phyloP scores from a whole-genome alignment of 1,140 invertebrate genomes.

The Microplitis mediator region DNA sequence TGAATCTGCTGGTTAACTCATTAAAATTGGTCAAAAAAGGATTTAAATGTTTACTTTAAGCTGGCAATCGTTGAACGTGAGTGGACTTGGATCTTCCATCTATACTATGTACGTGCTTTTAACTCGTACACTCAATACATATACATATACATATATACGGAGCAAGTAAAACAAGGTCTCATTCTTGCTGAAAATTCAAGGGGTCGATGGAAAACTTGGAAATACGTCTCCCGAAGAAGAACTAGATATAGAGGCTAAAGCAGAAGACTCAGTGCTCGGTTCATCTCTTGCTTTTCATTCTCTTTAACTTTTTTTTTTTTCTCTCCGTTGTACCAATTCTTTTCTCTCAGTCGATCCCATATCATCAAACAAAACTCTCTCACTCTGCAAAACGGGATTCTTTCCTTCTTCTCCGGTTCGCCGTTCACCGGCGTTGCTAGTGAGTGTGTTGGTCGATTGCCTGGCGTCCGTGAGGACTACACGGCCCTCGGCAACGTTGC shows the following conservation, averaged over 20 bases:
- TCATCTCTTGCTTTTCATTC: constrained; percentile 25
- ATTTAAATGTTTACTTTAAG: too few species aligned
- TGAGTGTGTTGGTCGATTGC: constrained; percentile 48
- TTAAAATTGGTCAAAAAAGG: not conserved
- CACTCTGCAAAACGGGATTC: constrained; percentile 55
- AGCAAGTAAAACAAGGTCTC: constrained; percentile 11
- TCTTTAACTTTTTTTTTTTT: not conserved
- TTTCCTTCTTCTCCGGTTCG: constrained; percentile 52
- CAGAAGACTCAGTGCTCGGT: constrained; percentile 11
- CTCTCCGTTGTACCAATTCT: not conserved
- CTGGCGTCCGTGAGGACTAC: constrained; percentile 46
- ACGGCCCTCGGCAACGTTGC: constrained; percentile 44
- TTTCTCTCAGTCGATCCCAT: constrained; percentile 9
- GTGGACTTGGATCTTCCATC: too few species aligned
- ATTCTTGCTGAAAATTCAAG: constrained; percentile 41
- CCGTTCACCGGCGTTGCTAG: constrained; percentile 45
- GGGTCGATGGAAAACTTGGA: constrained; percentile 42
- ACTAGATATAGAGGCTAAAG: not conserved
- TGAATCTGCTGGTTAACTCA: not conserved
- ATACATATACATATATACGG: too few species aligned
- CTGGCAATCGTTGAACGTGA: too few species aligned
- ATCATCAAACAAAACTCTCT: not conserved
- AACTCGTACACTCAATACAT: too few species aligned
- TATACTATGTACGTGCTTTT: too few species aligned
- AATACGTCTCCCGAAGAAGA: constrained; percentile 26